Base-by-base conservation (phyloP, 92 coral and sea anemone species). In the Parazoanthus atlanticus region DNA sequence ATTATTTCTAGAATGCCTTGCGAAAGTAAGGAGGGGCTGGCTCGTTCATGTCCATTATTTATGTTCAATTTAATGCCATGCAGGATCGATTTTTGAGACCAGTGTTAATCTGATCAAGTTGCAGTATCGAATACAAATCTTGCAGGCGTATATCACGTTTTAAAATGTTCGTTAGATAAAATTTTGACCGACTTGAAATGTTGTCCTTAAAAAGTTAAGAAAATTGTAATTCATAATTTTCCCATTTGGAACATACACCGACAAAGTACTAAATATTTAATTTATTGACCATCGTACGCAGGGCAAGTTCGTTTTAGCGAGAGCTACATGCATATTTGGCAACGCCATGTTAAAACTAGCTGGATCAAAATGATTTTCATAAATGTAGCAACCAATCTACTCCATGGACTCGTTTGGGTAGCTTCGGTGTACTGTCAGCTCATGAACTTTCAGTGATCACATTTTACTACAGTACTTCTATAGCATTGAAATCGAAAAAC, bases 261-360 rank as follows among this genome's bases (percentile, higher is more conserved):
- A 76, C 79, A 11, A 8, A 25, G 58, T 49, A 29, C 69, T 79
- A 79, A 56, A 80, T 56, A 30, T 80, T 61, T 61, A 61, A 61
- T 61, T 21, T 61, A 61, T 25, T 61, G n/a, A 19, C 28, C 26
- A 19, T 21, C 8, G 3, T 61, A 0, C 3, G 28, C 28, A 23
- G 26, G 26, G 17, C 69, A 21, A 56, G 21, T 16, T 2, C 23
- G 3, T 56, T 17, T 56, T 21, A 49, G 65, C 21, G 19, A 43
- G 65, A 12, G 23, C 1, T 13, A 49, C 65, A 56, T 15, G 65
- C 2, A 2, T 56, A 56, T 19, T 56, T 56, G 65, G n/a, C 9
- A 61, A 61, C 8, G 28, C 69, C 21, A 21, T 9, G n/a, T 61
- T 4, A 61, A 61, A 5, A 23, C 69, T 15, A 61, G 28, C 69